These are phyloP conservation scores for Saiga tatarica DNA, from an alignment of 2,113 vertebrate genomes.

Conservation along the genomic window DNA sequence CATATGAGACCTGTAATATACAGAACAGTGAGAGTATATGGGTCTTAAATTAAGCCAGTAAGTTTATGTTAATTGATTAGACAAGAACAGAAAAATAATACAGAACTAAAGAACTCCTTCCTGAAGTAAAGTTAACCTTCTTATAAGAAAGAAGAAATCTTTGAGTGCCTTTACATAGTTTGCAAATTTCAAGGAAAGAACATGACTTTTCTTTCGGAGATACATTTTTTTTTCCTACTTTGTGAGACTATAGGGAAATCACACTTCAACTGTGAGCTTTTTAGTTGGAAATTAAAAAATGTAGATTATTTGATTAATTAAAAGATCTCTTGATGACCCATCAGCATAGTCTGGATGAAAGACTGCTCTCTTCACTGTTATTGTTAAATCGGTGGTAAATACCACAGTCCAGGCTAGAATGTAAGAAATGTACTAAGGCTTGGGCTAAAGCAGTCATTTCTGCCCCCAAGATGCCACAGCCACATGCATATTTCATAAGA, in stretches of 20 bases:
- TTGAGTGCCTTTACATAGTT: background rate
- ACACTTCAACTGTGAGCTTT: background rate
- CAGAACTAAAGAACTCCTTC: background rate
- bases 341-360: background rate
- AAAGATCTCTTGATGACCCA: background rate
- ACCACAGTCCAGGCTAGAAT: background rate
- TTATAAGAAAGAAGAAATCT: background rate
- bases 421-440: background rate
- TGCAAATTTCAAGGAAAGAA: background rate
- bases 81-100: background rate
- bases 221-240: background rate
- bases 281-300: background rate
- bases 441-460: background rate
- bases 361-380: background rate
- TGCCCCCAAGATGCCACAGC: background rate
- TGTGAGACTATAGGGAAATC: background rate
- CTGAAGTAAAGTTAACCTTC: background rate
- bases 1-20: background rate
- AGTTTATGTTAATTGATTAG: background rate
- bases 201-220: background rate
- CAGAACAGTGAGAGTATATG: background rate
- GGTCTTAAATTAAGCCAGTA: background rate
- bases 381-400: no score
- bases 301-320: background rate
- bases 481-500: background rate